Base-by-base conservation (phyloP, 1,140 invertebrate species). In the Heliconius hermathena region DNA sequence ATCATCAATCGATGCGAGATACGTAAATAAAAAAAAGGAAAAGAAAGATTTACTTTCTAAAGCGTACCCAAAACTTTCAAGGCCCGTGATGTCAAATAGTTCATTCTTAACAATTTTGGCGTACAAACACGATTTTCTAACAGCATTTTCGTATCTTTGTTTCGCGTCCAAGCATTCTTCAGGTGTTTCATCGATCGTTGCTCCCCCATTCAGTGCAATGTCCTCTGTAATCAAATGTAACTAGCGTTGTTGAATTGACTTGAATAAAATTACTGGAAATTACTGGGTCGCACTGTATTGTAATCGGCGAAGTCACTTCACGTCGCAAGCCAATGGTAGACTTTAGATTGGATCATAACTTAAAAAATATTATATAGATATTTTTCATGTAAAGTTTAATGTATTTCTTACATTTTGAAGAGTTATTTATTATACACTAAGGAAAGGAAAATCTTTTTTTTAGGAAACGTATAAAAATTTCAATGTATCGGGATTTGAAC, bases 91-190 rank as follows among this genome's bases (percentile, higher is more conserved):
- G 46, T 86, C 82, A 0, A 88, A 46, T 0, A 93, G 16, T 66
- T 89, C 78, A 57, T 89, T 84, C 70, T 87, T 90, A 9, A 90
- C 83, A 16, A 91, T 75, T 3, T 83, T 81, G 3, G 80, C 57
- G 66, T 85, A 92, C 0, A 89, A 1, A 26, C 84, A 87, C 0
- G 97, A 96, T 91, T 81, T 81, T 18, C 76, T 54, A 18, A 81
- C 22, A 33, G 76, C 80, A n/a, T 81, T 81, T 52, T 81, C 77
- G 57, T 82, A 82, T 71, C 81, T 52, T 20, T 72, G 74, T 74
- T 78, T 78, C 16, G 57, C 18, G 6, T 71, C 71, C 22, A 80
- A 74, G 57, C 75, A 72, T 41, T 72, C 71, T 22, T 72, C 77
- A 46, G 77, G 77, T 70, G 71, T 70, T 70, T 71, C 73, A 49